These are phyloP conservation scores for Shinisaurus crocodilurus DNA, from an alignment of 2,113 vertebrate genomes.

Conservation along the genomic window DNA sequence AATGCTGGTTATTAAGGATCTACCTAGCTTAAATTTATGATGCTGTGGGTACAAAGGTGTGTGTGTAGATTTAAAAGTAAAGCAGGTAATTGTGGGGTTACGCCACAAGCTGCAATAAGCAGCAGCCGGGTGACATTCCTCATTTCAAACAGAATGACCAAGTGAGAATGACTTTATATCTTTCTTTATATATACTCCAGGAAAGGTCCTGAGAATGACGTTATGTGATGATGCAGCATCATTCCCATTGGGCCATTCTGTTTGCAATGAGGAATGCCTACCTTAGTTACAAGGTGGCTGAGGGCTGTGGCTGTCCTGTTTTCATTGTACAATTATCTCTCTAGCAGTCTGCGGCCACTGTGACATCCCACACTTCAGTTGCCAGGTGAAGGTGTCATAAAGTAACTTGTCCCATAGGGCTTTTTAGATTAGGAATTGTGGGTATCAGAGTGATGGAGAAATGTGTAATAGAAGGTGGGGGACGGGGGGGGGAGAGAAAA, in stretches of 20 bases:
- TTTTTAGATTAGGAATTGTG: neutral
- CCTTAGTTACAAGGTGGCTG: neutral
- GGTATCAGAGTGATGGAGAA: neutral
- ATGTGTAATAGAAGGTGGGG: neutral
- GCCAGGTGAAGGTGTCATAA: neutral
- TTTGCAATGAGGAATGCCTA: neutral
- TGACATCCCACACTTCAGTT: neutral
- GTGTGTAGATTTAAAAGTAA: no score
- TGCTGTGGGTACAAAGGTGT: no score
- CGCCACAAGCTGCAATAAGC: neutral
- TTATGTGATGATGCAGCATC: neutral
- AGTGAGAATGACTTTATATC: no score
- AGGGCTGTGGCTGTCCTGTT: neutral
- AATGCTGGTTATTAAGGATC: no score
- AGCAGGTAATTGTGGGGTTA: no score
- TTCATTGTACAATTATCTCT: neutral
- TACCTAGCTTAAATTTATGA: no score
- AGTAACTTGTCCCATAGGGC: neutral
- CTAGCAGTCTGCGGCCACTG: neutral
- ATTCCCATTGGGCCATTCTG: neutral
- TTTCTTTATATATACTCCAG: neutral
- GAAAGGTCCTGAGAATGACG: neutral
- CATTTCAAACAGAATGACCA: no score
- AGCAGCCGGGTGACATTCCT: neutral
- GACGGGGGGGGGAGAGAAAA: no score